Base-by-base conservation (phyloP, 2,113 vertebrate genomes). In the Rhinolophus ferrumequinum region DNA sequence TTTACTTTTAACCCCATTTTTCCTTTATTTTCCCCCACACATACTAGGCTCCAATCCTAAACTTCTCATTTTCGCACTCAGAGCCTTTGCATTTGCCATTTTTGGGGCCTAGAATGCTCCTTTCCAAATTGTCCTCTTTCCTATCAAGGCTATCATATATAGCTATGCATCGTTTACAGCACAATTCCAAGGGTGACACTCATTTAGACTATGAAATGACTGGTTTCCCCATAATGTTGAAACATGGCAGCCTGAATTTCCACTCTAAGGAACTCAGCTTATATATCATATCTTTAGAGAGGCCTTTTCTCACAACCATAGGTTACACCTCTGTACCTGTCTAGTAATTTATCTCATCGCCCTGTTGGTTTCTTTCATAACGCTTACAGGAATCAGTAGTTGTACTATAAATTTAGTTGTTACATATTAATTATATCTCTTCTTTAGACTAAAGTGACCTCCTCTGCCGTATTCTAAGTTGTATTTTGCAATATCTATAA, bases 151-250 rank as follows among this genome's bases (percentile, higher is more conserved):
- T 50, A 30, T 35, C 8, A 33, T 18, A 19, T 44, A 6, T 12
- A 12, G 8, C 11, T 33, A 26, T 19, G 3, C 1, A 41, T 47
- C 24, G 21, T 41, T 0, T 22, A 14, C 3, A 35, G 5, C 1
- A 58, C 3, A 76, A 47, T 0, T n/a, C 10, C 54, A 22, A 0
- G 15, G 6, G 2, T 1, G 33, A 26, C 22, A 10, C 2, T 94
- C 18, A 87, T 11, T 60, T 77, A 82, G 6, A 58, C 44, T 69
- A 18, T 33, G 10, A 54, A 56, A 16, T 75, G 22, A 95, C 15
- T 67, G 16, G 18, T 72, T 92, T 67, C 44, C 28, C n/a, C 24
- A 26, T 12, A 80, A 13, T 38, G 50, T 44, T 67, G 3, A 10
- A 66, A 67, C 4, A n/a, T 12, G 6, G 18, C 52, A 26, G 6